Conservation (phyloP, 2,113 vertebrate species). For the Ciconia maguari region DNA sequence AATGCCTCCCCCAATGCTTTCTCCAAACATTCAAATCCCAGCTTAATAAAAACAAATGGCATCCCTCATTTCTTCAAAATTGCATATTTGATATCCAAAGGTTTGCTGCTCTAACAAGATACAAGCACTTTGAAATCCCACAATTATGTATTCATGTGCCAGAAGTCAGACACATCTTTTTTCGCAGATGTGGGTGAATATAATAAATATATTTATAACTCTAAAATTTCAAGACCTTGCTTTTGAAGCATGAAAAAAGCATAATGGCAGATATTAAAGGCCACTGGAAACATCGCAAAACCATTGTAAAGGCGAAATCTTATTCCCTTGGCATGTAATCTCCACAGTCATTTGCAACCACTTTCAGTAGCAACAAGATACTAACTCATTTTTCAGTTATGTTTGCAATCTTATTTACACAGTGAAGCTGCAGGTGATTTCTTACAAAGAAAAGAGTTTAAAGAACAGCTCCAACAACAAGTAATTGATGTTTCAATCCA, state of each 20-base stretch:
- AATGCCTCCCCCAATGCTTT: conserved; percentile 74
- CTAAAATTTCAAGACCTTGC: conserved; percentile 55
- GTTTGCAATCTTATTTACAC: not conserved
- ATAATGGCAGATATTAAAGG: conserved; percentile 35
- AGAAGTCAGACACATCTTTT: conserved; percentile 25
- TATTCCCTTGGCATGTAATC: not conserved
- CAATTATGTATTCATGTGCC: conserved; percentile 64
- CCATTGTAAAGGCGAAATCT: not conserved
- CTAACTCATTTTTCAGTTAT: not conserved
- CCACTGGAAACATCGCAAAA: conserved; percentile 40
- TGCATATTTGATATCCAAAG: conserved; percentile 63
- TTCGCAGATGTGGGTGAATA: not conserved
- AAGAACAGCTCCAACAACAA: not conserved
- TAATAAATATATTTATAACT: conserved; percentile 64
- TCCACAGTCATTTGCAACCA: not conserved
- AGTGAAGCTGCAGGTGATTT: conserved; percentile 6
- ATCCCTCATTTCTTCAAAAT: conserved; percentile 74
- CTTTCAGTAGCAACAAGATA: not conserved
- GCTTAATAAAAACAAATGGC: conserved; percentile 83
- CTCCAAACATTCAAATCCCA: conserved; percentile 80
- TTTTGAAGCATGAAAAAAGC: conserved; percentile 29
- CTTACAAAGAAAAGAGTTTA: not conserved
- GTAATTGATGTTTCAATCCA: not conserved
- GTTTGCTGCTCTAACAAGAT: conserved; percentile 66
- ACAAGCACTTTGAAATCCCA: conserved; percentile 58